Conservation (phyloP, 2,888 invertebrate species). For the Peribatodes rhomboidaria region DNA sequence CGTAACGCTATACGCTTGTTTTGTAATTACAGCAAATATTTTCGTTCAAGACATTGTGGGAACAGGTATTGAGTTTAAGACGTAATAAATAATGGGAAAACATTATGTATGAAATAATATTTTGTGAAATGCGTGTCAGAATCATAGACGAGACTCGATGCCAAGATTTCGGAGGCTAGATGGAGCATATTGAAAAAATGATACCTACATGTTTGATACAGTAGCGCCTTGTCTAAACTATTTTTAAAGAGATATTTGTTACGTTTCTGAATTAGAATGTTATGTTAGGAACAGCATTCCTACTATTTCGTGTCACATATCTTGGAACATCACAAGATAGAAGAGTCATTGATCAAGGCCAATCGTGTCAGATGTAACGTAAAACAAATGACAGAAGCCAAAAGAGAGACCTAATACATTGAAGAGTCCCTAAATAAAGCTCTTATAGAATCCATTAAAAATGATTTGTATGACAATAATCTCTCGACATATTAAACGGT, state of each 20-base stretch:
- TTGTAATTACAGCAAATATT: slow-evolving; percentile 54
- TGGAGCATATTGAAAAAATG: slow-evolving; percentile 12
- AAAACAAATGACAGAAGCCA: not conserved
- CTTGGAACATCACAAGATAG: not conserved
- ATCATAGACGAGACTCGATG: slow-evolving; percentile 16
- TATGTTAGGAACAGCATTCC: not conserved
- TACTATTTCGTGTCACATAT: not conserved
- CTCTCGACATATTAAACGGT: slow-evolving; percentile 31
- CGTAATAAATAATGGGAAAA: slow-evolving; percentile 21
- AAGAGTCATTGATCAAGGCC: not conserved
- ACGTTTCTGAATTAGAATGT: not conserved
- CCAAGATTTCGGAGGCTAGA: slow-evolving; percentile 28
- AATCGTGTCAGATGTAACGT: not conserved
- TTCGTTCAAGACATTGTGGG: slow-evolving; percentile 29
- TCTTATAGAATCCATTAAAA: slow-evolving; percentile 29
- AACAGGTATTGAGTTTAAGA: slow-evolving; percentile 27
- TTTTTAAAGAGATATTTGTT: not conserved
- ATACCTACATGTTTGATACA: slow-evolving; percentile 1
- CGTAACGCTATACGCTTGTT: slow-evolving; percentile 53
- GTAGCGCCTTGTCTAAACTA: not conserved
- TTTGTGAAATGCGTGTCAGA: slow-evolving; percentile 15
- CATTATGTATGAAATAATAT: slow-evolving; percentile 10
- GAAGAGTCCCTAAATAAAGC: slow-evolving; percentile 16
- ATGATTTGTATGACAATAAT: slow-evolving; percentile 38
- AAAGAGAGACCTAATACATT: slow-evolving; percentile 10